Percentiles rank a stretch among this genome's conserved stretches.
These are phyloP conservation scores for Psammodynastes pulverulentus DNA, from an alignment of 2,113 vertebrate species.

Conservation along the genomic window DNA sequence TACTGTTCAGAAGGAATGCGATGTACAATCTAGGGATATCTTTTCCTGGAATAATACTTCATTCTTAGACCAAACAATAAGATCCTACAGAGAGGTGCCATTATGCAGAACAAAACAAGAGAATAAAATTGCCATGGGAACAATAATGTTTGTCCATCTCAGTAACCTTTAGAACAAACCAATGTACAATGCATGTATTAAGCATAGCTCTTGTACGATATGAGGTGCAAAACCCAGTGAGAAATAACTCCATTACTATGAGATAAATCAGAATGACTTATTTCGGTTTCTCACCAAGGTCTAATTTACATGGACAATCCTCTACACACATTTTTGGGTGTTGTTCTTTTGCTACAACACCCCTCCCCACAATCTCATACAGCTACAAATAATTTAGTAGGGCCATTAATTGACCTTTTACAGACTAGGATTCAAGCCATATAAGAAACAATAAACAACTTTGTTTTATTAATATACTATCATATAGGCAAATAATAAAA, in stretches of 20 bases:
- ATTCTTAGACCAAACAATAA: background rate
- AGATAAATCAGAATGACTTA: background rate
- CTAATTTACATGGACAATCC: background rate
- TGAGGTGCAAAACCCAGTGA: background rate
- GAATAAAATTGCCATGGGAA: slow-evolving; percentile 15
- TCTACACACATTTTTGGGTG: background rate
- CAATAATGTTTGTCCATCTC: background rate
- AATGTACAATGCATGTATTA: background rate
- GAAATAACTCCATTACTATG: background rate
- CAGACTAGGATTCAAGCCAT: background rate
- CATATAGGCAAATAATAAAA: background rate
- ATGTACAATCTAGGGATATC: background rate
- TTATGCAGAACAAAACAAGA: background rate
- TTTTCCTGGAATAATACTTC: background rate
- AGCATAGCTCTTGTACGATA: background rate
- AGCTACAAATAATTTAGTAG: background rate
- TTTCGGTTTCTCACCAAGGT: background rate
- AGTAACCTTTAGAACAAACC: background rate
- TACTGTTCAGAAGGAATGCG: background rate
- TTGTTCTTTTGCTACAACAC: background rate
- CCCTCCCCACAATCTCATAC: background rate
- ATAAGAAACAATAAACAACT: background rate
- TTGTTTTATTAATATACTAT: background rate
- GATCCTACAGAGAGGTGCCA: background rate
- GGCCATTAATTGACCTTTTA: background rate